Evolutionary conservation across 2,888 invertebrate genomes (phyloP), one percentile per base, ranked within the genome.

Genomic region (Philaethria dido): DNA sequence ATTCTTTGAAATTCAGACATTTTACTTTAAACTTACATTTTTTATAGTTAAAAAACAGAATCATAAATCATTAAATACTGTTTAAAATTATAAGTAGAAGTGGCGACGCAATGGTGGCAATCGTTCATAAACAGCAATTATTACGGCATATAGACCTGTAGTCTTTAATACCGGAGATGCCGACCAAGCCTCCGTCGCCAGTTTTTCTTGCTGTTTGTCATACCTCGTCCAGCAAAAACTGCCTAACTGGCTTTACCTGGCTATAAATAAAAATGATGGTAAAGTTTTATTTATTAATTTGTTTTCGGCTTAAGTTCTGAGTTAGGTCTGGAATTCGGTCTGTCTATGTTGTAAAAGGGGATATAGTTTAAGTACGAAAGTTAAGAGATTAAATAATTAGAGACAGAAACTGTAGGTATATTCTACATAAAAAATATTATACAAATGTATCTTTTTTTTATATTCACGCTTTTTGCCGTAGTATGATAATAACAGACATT

Each of bases 61-160:
- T 45, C 22, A 4, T 13, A 20, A 9, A 54, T 16, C 9, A 13
- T 54, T 18, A 39, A n/a, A 9, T 55, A 39, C 14, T 9, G 20
- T 22, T 39, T 18, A 39, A 9, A 39, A 39, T 14, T 4, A 22
- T 9, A 39, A 22, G 22, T 36, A 55, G 13, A 6, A 13, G n/a
- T 22, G 20, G 14, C 39, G 39, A 22, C 39, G 9, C n/a, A 22
- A 22, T 39, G 39, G 55, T 55, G 39, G 55, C 55, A n/a, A 39
- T 55, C 22, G 55, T n/a, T 22, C 20, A 39, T 57, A 57, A 42
- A 57, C 39, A n/a, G 39, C 55, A 57, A 57, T 57, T 57, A 57
- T 57, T 57, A 42, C 55, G 55, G 55, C 55, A 57, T 39, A 57
- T 39, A 39, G n/a, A 39, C 55, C n/a, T 20, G 20, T 57, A 57